Conservation (phyloP, 2,113 vertebrate species). For the Ictidomys tridecemlineatus region DNA sequence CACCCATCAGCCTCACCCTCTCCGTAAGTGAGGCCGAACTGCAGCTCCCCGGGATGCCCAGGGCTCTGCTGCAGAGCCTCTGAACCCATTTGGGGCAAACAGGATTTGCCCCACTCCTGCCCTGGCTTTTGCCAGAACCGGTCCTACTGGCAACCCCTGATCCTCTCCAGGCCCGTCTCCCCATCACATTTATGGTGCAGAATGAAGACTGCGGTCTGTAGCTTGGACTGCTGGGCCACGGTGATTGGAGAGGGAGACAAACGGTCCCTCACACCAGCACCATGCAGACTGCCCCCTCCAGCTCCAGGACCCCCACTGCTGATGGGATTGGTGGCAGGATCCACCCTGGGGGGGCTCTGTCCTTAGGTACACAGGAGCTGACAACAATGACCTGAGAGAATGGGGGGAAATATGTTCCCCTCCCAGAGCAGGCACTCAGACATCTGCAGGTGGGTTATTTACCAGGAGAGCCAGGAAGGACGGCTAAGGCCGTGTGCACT, state of each 20-base stretch:
- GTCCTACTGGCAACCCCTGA: no score
- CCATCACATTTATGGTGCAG: neutral
- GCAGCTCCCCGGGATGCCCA: neutral
- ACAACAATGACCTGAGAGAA: neutral
- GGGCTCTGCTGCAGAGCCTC: neutral
- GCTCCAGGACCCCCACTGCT: rapidly evolving
- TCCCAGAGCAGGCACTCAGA: neutral
- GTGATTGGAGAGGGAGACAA: neutral
- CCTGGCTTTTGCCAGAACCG: rapidly evolving
- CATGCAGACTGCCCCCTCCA: rapidly evolving
- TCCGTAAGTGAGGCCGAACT: neutral
- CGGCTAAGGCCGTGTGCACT: neutral
- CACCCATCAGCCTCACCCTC: neutral
- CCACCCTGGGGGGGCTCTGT: neutral
- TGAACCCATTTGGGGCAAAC: no score
- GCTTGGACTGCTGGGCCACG: neutral
- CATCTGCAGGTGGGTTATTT: rapidly evolving
- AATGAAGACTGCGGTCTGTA: neutral
- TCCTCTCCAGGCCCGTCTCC: neutral
- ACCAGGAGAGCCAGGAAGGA: neutral
- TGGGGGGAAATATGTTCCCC: neutral
- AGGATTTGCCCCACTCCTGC: neutral
- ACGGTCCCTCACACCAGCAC: neutral
- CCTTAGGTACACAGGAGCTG: neutral
- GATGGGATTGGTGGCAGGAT: no score